Evolutionary conservation across 2,113 vertebrate species (phyloP).

Genomic region (Chionodraco myersi): DNA sequence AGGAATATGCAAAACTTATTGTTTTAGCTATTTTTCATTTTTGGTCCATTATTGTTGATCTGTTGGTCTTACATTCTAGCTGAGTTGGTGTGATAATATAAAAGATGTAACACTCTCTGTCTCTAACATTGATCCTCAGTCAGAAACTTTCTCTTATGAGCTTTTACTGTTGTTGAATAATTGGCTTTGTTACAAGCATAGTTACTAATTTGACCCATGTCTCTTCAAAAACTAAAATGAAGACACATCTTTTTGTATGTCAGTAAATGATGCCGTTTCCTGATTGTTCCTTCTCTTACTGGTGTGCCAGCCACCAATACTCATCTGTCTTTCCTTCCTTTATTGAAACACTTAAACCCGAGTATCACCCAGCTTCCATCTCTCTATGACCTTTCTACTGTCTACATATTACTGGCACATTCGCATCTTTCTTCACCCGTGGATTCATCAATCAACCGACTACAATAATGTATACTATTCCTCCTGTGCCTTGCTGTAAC

Average conservation of each 20-base stretch:
- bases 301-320: conserved; percentile 80
- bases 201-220: not conserved
- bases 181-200: not conserved
- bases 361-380: conserved; percentile 33
- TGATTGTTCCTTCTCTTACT: conserved; percentile 37
- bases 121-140: not conserved
- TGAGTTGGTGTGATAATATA: conserved; percentile 2
- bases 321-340: conserved; percentile 28
- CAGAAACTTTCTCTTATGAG: not conserved
- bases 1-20: not conserved
- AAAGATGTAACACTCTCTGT: conserved; percentile 1
- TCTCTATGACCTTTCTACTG: conserved; percentile 43
- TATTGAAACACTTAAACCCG: conserved; percentile 41
- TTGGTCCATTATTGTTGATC: conserved; percentile 68
- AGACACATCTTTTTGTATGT: conserved; percentile 16
- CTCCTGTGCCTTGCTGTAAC: conserved; percentile 57
- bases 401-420: conserved; percentile 40
- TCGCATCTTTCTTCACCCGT: conserved; percentile 56
- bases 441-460: conserved; percentile 53
- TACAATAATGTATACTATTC: conserved; percentile 43
- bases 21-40: conserved; percentile 22
- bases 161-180: not conserved
- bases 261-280: conserved; percentile 31
- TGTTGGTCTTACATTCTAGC: conserved; percentile 37
- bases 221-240: conserved; percentile 10